These are phyloP conservation scores for Stercorarius parasiticus DNA, from an alignment of 2,113 vertebrate species.

Conservation along the genomic window DNA sequence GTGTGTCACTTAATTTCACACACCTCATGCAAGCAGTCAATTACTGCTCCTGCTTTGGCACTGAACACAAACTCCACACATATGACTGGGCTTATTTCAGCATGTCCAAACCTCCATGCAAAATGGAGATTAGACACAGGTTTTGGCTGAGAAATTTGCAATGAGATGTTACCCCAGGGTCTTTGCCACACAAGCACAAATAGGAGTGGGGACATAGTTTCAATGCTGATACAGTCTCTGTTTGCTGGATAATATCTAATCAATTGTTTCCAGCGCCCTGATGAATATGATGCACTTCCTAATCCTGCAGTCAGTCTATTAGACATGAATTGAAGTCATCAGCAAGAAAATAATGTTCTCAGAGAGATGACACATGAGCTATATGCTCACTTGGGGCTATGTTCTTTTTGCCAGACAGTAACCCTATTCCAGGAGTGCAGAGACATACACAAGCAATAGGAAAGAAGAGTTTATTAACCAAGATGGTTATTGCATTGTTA, in stretches of 20 bases:
- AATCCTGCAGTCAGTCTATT: not conserved
- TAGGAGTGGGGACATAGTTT: not conserved
- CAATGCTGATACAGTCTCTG: not conserved
- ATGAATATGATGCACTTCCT: not conserved
- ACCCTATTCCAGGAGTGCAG: not conserved
- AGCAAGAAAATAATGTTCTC: not conserved
- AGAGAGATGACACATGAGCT: not conserved
- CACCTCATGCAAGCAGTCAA: slow-evolving; percentile 27
- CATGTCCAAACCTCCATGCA: not conserved
- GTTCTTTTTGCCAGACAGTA: not conserved
- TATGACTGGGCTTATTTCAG: not conserved
- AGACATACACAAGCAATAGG: not conserved
- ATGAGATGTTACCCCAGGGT: not conserved
- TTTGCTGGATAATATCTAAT: slow-evolving; percentile 42
- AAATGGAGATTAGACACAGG: slow-evolving; percentile 27
- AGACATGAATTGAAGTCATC: not conserved
- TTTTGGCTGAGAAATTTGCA: not conserved
- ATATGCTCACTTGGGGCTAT: not conserved
- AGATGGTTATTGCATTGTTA: not conserved
- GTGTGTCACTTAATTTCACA: slow-evolving; percentile 36
- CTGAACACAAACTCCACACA: not conserved
- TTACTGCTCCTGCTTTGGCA: slow-evolving; percentile 9
- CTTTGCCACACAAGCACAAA: not conserved
- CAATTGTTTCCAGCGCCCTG: slow-evolving; percentile 45
- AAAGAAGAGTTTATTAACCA: not conserved